A percentile compares a stretch with the other conserved stretches of the same genome.
Conservation (phyloP, 2,888 invertebrate genomes). For the Orchestes rusci region DNA sequence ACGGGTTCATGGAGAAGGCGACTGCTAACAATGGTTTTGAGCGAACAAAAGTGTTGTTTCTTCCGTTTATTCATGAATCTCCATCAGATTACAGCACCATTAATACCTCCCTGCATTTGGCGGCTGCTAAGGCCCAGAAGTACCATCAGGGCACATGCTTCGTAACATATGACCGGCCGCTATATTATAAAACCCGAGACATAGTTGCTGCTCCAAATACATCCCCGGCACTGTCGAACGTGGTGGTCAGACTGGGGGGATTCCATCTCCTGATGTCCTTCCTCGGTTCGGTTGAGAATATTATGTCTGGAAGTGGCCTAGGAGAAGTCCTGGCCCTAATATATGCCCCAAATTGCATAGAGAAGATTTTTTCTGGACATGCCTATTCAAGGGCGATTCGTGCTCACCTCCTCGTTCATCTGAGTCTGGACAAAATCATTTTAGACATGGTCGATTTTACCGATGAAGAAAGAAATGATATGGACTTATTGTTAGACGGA, state of each 20-base stretch:
- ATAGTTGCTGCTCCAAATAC: neutral
- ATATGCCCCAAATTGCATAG: neutral
- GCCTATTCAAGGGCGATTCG: neutral
- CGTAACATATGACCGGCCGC: neutral
- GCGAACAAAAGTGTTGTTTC: conserved; percentile 4
- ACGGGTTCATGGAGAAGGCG: conserved; percentile 12
- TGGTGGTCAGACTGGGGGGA: neutral
- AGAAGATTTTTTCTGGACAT: neutral
- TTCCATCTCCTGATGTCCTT: neutral
- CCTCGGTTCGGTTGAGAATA: neutral
- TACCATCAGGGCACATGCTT: neutral
- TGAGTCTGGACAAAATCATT: neutral
- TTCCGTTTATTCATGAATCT: conserved; percentile 2
- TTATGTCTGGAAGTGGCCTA: neutral
- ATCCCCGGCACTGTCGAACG: neutral
- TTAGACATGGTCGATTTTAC: neutral
- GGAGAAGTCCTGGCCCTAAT: neutral
- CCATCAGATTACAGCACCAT: neutral
- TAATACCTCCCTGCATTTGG: neutral
- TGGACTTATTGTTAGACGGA: too few species aligned
- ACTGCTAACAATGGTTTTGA: neutral
- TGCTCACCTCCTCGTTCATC: neutral
- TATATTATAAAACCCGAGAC: neutral
- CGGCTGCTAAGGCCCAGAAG: neutral
- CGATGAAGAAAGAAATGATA: too few species aligned